Conservation (phyloP, 2,888 invertebrate genomes). For the Napeogenes inachia region DNA sequence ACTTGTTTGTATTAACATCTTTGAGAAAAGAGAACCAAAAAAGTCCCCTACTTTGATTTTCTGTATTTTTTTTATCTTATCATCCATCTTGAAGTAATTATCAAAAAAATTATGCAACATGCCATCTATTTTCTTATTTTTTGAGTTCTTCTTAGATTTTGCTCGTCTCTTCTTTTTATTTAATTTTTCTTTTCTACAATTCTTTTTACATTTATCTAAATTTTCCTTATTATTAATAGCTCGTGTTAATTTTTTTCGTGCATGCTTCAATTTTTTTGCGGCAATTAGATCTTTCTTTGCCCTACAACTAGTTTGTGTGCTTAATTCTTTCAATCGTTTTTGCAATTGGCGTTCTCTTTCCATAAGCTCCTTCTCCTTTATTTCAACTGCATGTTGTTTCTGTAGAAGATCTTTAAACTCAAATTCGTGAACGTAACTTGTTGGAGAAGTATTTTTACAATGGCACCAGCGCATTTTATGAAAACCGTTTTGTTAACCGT, state of each 20-base stretch:
- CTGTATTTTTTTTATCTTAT: constrained; percentile 11
- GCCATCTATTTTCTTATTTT: constrained; percentile 17
- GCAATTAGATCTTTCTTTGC: constrained; percentile 37
- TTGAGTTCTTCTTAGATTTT: constrained; percentile 14
- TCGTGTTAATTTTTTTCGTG: constrained; percentile 37
- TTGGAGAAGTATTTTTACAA: constrained; percentile 8
- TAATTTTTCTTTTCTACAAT: constrained; percentile 10
- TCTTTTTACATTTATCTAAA: constrained; percentile 24
- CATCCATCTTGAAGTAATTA: constrained; percentile 26
- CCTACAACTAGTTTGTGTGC: constrained; percentile 26
- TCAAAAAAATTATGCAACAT: constrained; percentile 25
- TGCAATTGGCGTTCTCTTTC: constrained; percentile 36
- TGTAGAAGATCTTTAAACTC: constrained; percentile 15
- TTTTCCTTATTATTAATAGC: constrained; percentile 30
- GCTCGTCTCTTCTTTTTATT: constrained; percentile 28
- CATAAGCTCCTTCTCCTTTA: constrained; percentile 22
- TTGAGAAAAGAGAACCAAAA: constrained; percentile 16
- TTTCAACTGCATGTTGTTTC: constrained; percentile 22
- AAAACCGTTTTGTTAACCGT: not conserved
- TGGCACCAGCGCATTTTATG: constrained; percentile 19
- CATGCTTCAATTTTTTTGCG: constrained; percentile 37
- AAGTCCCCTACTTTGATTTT: constrained; percentile 19
- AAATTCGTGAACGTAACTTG: not conserved
- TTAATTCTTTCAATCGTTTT: constrained; percentile 29
- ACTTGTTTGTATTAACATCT: constrained; percentile 15